These are phyloP conservation scores for Excalfactoria chinensis DNA, from an alignment of 2,113 vertebrate species.

Conservation along the genomic window DNA sequence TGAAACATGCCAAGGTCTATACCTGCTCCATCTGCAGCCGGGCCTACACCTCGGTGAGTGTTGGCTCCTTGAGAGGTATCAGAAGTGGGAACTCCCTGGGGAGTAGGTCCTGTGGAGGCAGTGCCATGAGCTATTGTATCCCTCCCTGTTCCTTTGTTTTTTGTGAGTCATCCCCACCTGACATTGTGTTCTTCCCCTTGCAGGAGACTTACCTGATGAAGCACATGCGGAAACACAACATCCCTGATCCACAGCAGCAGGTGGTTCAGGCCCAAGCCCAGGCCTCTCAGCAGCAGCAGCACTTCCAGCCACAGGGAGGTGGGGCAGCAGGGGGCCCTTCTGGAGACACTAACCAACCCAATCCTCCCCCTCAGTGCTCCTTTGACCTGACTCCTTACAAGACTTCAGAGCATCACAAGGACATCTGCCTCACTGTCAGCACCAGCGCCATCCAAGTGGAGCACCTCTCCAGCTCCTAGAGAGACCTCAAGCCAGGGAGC, in stretches of 20 bases:
- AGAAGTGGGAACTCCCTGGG: not conserved
- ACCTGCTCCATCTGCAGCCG: conserved; percentile 97
- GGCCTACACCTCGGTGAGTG: conserved; percentile 96
- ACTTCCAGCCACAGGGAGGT: conserved; percentile 82
- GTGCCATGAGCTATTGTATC: rapidly evolving
- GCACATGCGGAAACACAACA: conserved; percentile 99
- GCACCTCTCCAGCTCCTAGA: conserved; percentile 85
- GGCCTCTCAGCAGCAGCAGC: conserved; percentile 81
- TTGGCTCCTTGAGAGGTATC: not conserved
- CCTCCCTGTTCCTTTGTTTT: not conserved
- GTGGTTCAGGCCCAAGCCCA: conserved; percentile 77
- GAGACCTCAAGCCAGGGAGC: conserved; percentile 74
- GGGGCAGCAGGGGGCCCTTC: conserved; percentile 80
- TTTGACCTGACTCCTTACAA: conserved; percentile 98
- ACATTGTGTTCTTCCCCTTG: not conserved
- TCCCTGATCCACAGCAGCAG: conserved; percentile 82
- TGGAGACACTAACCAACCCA: conserved; percentile 84
- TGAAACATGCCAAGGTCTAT: conserved; percentile 97
- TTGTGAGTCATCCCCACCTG: rapidly evolving
- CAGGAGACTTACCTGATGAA: conserved; percentile 99
- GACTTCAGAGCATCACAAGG: conserved; percentile 92
- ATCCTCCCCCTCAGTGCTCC: conserved; percentile 87
- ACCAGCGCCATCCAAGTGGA: conserved; percentile 90
- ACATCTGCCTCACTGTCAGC: conserved; percentile 97
- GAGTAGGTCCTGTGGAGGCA: not conserved